Base-by-base conservation (phyloP, 2,888 invertebrate genomes). In the Stenurella melanura region DNA sequence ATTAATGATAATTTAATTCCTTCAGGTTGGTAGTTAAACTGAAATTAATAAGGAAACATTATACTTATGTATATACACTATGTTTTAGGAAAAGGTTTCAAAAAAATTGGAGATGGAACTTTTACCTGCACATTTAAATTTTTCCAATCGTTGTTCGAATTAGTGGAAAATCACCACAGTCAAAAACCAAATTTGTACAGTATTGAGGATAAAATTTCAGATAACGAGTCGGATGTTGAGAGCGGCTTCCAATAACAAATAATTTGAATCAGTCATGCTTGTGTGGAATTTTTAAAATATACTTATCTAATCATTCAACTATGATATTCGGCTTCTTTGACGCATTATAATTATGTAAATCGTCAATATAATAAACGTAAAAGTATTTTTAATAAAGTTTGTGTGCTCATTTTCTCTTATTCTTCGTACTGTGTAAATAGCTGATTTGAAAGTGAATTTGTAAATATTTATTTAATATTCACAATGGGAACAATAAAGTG, bases 91-190 rank as follows among this genome's bases (percentile, higher is more conserved):
- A 86, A 90, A 83, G 90, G 90, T 78, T 92, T 92, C 84, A 88
- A 90, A 15, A 91, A 87, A 84, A 87, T 93, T 0, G 88, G 93
- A 50, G 92, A 92, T n/a, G 93, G 93, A 0, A 93, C 93, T 0
- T 87, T 91, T 77, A 88, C 86, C 38, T 92, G 92, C 83, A 89
- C 91, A 0, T 86, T 91, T 42, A 90, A 92, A 81, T 92, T 92
- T 81, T 90, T 92, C 89, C 85, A 91, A 56, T 87, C 91, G 15
- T 88, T 92, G 86, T 90, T 91, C 17, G 88, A 90, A 42, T 89
- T 92, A 60, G 85, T 92, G 9, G 92, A 92, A 77, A 89, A 89
- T 71, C 91, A 92, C 75, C 86, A 87, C 70, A 83, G 76, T 66
- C 83, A 84, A 57, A 84, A 84, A 74, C 66, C 77, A 9, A 77